Conservation (phyloP, 1,140 invertebrate genomes). For the Drosophila suzukii region DNA sequence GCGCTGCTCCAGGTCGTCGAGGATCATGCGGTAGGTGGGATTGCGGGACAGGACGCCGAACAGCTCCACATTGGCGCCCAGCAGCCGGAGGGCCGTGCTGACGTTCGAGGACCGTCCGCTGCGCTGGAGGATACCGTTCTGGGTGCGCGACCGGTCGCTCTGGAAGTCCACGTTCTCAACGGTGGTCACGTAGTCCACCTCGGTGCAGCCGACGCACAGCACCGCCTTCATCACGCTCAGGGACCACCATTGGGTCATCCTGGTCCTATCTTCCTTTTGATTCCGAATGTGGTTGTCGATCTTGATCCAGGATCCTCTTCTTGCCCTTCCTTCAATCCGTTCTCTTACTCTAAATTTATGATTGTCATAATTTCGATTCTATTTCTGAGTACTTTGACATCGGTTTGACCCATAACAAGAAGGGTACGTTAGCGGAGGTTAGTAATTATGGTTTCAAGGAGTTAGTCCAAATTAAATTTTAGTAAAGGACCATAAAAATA, state of each 20-base stretch:
- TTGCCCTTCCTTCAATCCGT: background rate
- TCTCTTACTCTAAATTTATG: background rate
- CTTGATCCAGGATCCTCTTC: background rate
- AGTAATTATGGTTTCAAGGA: too few species aligned
- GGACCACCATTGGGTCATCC: constrained; percentile 23
- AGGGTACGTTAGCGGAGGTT: too few species aligned
- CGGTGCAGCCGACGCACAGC: constrained; percentile 85
- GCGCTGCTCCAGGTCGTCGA: constrained; percentile 86
- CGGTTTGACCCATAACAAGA: too few species aligned
- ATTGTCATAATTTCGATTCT: constrained; percentile 17
- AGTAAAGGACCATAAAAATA: too few species aligned
- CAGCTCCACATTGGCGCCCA: constrained; percentile 86
- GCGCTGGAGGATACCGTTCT: constrained; percentile 86
- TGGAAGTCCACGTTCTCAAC: constrained; percentile 84
- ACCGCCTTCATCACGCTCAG: constrained; percentile 39
- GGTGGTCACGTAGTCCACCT: constrained; percentile 85
- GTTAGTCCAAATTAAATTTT: too few species aligned
- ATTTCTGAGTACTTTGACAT: constrained; percentile 3
- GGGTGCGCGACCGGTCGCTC: constrained; percentile 84
- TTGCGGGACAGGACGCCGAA: constrained; percentile 85
- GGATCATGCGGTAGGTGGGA: constrained; percentile 85
- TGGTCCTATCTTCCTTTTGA: background rate
- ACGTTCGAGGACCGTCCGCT: constrained; percentile 90
- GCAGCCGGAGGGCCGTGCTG: constrained; percentile 87
- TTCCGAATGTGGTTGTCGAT: background rate